Conservation (phyloP, 2,113 vertebrate species). For the Falcunculus frontatus region DNA sequence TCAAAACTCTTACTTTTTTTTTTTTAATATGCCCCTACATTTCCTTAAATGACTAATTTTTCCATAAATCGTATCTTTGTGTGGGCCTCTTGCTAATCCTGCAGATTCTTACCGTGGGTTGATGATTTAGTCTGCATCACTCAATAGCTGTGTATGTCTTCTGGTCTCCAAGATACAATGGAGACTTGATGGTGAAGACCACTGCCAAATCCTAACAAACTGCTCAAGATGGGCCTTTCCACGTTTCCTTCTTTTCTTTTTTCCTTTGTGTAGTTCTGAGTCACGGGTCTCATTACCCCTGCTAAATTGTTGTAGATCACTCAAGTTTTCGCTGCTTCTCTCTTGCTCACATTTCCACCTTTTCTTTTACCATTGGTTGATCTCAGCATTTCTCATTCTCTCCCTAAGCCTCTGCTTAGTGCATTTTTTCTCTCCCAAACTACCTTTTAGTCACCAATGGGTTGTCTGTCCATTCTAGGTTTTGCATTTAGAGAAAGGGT, state of each 20-base stretch:
- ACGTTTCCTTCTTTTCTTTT: neutral
- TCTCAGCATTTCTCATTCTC: neutral
- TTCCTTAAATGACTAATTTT: conserved; percentile 7
- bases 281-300: neutral
- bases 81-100: neutral
- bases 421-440: neutral
- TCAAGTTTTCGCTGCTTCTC: neutral
- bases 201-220: neutral
- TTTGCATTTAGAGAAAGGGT: neutral
- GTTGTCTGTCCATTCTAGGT: neutral
- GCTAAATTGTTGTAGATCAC: neutral
- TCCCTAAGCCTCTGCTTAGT: neutral
- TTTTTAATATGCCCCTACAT: neutral
- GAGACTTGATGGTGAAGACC: neutral
- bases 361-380: neutral
- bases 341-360: neutral
- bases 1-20: neutral
- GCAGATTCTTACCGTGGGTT: neutral
- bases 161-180: neutral
- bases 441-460: neutral
- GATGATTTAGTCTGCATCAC: neutral
- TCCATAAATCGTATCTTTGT: neutral
- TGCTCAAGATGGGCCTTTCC: neutral
- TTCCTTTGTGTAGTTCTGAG: neutral
- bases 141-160: conserved; percentile 6